These are phyloP conservation scores for Agriopis aurantiaria DNA, from an alignment of 2,888 invertebrate species.

Conservation along the genomic window DNA sequence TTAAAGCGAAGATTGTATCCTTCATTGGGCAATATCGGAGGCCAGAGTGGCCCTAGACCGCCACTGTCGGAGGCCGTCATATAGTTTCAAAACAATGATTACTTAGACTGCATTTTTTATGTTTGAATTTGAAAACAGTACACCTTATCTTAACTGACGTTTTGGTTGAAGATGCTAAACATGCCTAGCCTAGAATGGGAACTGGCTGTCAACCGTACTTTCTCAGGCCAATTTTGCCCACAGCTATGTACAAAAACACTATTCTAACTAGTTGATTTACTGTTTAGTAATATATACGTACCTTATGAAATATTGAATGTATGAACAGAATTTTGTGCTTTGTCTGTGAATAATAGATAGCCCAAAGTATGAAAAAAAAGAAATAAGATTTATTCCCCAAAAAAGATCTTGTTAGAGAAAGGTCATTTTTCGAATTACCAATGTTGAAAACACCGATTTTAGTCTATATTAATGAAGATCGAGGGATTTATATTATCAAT, in stretches of 20 bases:
- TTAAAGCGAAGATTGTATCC: too few species aligned
- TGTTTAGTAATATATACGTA: not conserved
- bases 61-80: not conserved
- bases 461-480: not conserved
- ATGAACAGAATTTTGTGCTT: slow-evolving; percentile 20
- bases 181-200: too few species aligned
- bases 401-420: slow-evolving; percentile 5
- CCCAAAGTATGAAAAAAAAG: slow-evolving; percentile 22
- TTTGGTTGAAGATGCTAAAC: too few species aligned
- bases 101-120: too few species aligned
- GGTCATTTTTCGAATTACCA: not conserved
- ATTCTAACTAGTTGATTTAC: slow-evolving; percentile 10
- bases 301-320: slow-evolving; percentile 22
- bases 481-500: not conserved
- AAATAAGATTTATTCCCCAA: slow-evolving; percentile 17
- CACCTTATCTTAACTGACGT: too few species aligned
- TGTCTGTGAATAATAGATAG: slow-evolving; percentile 25
- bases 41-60: too few species aligned
- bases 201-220: too few species aligned
- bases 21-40: not conserved
- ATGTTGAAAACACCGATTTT: slow-evolving; percentile 1
- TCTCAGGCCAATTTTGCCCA: not conserved
- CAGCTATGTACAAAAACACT: not conserved
- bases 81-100: not conserved
- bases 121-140: too few species aligned